Percentiles rank a stretch among this genome's conserved stretches.
These are phyloP conservation scores for Eudemis profundana DNA, from an alignment of 2,888 invertebrate genomes.

Conservation along the genomic window DNA sequence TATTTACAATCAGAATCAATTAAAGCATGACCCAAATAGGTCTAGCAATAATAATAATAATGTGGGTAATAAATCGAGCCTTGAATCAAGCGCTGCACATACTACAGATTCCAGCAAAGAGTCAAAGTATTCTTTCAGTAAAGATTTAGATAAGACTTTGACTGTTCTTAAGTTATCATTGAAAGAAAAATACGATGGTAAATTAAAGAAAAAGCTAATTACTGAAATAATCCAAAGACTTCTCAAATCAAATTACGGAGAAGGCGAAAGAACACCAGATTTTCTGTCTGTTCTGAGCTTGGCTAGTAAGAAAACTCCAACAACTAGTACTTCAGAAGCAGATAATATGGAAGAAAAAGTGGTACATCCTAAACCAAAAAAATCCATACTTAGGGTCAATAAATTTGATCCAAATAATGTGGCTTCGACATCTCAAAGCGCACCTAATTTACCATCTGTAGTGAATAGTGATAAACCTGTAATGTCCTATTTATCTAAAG, in stretches of 20 bases:
- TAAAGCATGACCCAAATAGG: slow-evolving; percentile 56
- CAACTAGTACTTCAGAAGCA: slow-evolving; percentile 74
- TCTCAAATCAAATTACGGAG: slow-evolving; percentile 84
- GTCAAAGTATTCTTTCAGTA: slow-evolving; percentile 76
- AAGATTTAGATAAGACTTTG: slow-evolving; percentile 87
- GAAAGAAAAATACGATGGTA: slow-evolving; percentile 84
- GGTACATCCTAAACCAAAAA: slow-evolving; percentile 64
- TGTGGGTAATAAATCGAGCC: slow-evolving; percentile 75
- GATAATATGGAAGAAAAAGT: slow-evolving; percentile 62
- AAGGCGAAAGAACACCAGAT: slow-evolving; percentile 82
- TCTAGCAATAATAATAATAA: slow-evolving; percentile 50
- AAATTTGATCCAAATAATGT: slow-evolving; percentile 71
- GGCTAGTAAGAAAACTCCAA: slow-evolving; percentile 65
- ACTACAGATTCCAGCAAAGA: slow-evolving; percentile 78
- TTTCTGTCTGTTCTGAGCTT: slow-evolving; percentile 78
- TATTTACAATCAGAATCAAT: slow-evolving; percentile 83
- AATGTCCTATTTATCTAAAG: slow-evolving; percentile 55
- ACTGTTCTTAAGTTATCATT: slow-evolving; percentile 85
- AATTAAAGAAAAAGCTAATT: slow-evolving; percentile 86
- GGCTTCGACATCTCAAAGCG: slow-evolving; percentile 78
- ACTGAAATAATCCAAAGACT: slow-evolving; percentile 87
- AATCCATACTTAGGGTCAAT: slow-evolving; percentile 73
- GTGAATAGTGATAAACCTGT: slow-evolving; percentile 60
- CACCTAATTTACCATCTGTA: slow-evolving; percentile 70
- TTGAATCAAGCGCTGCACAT: slow-evolving; percentile 73